phyloP scores from a whole-genome alignment of 1,140 invertebrate genomes.

The Maniola jurtina region DNA sequence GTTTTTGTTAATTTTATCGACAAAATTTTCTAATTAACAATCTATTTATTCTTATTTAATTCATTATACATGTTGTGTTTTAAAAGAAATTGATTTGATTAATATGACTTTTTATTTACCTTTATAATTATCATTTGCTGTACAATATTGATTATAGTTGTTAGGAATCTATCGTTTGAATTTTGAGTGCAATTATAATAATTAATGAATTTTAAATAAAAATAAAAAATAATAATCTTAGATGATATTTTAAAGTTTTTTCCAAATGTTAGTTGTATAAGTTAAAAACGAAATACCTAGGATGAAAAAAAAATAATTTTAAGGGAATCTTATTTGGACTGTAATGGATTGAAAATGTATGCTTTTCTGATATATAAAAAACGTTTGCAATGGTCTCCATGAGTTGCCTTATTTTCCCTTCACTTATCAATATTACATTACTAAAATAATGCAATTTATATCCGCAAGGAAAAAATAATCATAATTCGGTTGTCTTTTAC shows the following conservation, averaged over 20 bases:
- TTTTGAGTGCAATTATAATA: slow-evolving; percentile 12
- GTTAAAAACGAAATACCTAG: background rate
- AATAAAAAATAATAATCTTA: slow-evolving; percentile 1
- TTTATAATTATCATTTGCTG: slow-evolving; percentile 1
- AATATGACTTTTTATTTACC: background rate
- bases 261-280: slow-evolving; percentile 1
- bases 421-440: background rate
- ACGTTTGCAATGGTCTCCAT: slow-evolving; percentile 35
- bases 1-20: no score
- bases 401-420: slow-evolving; percentile 7
- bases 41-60: background rate
- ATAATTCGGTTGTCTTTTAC: no score
- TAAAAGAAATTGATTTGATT: background rate
- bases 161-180: background rate
- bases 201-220: background rate
- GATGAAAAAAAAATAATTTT: background rate
- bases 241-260: slow-evolving; percentile 6
- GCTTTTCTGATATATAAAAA: slow-evolving; percentile 44
- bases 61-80: background rate
- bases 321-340: background rate
- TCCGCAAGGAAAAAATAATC: no score
- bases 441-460: no score
- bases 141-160: slow-evolving; percentile 3
- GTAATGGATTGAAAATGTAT: slow-evolving; percentile 38
- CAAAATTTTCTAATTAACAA: no score